Base-by-base conservation (phyloP, 1,140 invertebrate species). In the Drosophila lacertosa region DNA sequence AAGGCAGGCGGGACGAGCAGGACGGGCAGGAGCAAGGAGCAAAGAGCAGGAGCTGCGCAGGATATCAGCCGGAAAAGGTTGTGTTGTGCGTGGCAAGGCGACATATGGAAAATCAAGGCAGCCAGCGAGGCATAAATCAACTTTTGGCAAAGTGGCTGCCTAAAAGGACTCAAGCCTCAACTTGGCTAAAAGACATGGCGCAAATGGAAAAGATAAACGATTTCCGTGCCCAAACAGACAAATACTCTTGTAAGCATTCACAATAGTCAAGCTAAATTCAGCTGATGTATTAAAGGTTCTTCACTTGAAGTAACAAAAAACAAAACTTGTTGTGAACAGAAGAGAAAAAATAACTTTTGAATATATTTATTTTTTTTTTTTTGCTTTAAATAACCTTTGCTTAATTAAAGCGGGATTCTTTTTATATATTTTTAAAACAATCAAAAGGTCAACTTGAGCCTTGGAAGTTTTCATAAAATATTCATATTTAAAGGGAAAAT, bases 121-220 rank as follows among this genome's bases (percentile, higher is more conserved):
- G 47, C 45, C 74, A 70, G 59, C 44, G 69, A 65, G 60, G 47
- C 59, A 69, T 69, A 77, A 77, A 83, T 74, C 65, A 62, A 70
- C 59, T 64, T 59, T 13, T 65, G 66, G 71, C 59, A 64, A 74
- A 64, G 58, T 58, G 71, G 58, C 44, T 39, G 69, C 37, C 58
- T 42, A 62, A 74, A 80, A 69, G 40, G 66, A 57, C 51, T 39
- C 13, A 40, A 22, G 29, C 29, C 33, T 26, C 16, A 15, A 15
- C 42, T 59, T 33, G 53, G 35, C 35, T 26, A 40, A 40, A 26
- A 33, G 39, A 53, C 45, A 29, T 29, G 42, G 24, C 26, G 44
- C 44, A 35, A 50, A 39, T 53, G 50, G 47, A 18, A 40, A 65
- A 65, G 67, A 70, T 70, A 70, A 70, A 70, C 51, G 67, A 70